Evolutionary conservation across 2,888 invertebrate species (phyloP).

Genomic region (Leistus spinibarbis): DNA sequence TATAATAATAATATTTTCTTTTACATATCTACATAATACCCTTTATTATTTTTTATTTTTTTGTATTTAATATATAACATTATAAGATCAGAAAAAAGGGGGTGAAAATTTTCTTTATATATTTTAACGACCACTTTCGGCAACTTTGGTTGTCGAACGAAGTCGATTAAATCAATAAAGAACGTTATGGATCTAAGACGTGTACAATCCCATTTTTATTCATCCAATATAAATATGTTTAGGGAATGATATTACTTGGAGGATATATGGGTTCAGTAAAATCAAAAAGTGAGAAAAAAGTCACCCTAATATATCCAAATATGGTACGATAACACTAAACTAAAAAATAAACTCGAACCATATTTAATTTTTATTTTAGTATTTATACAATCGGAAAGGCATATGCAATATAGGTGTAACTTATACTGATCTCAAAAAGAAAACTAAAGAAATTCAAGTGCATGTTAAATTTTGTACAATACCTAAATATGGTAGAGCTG

Average conservation of each 20-base stretch:
- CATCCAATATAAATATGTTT: slow-evolving; percentile 24
- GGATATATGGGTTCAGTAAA: slow-evolving; percentile 52
- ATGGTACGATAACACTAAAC: slow-evolving; percentile 47
- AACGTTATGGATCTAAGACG: no score
- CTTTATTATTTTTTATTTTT: no score
- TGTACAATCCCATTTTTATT: no score
- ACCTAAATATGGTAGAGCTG: not conserved
- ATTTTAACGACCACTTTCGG: no score
- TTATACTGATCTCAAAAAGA: slow-evolving; percentile 40
- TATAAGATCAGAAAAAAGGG: no score
- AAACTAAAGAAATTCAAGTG: not conserved
- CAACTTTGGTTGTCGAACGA: no score
- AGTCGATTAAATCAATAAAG: no score
- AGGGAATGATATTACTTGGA: slow-evolving; percentile 52
- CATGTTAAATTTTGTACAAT: slow-evolving; percentile 4
- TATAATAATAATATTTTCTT: no score
- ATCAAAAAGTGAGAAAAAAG: slow-evolving; percentile 48
- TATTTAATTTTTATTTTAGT: slow-evolving; percentile 42
- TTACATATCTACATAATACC: no score
- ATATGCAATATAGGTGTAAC: slow-evolving; percentile 45
- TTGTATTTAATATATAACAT: no score
- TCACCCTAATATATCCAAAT: slow-evolving; percentile 55
- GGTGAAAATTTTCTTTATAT: not conserved
- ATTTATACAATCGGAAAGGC: slow-evolving; percentile 47
- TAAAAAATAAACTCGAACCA: not conserved